Percentiles rank a stretch among this genome's conserved stretches.
Conservation (phyloP, 2,888 invertebrate species). For the Drosophila ezoana region DNA sequence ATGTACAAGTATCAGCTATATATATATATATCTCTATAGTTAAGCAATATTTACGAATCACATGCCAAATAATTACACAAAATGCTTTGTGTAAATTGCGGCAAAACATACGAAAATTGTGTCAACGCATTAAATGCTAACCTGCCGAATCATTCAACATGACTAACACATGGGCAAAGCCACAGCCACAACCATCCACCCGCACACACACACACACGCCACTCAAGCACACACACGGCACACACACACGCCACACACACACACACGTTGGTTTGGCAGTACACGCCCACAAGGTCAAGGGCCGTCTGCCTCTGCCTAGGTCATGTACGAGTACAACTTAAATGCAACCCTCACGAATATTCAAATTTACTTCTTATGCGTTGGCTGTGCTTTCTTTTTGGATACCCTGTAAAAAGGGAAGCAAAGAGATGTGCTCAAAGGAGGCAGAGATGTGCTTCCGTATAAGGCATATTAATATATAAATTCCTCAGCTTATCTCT, state of each 20-base stretch:
- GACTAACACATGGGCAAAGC: conserved; percentile 16
- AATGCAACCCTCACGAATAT: conserved; percentile 50
- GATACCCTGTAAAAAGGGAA: conserved; percentile 33
- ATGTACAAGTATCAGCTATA: conserved; percentile 39
- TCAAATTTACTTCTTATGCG: conserved; percentile 43
- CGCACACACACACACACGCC: conserved; percentile 14
- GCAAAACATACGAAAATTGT: conserved; percentile 18
- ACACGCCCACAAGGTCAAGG: conserved; percentile 71
- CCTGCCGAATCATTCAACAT: conserved; percentile 49
- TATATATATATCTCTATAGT: conserved; percentile 9
- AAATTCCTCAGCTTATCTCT: too few species aligned
- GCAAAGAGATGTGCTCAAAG: neutral
- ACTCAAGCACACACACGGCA: conserved; percentile 5
- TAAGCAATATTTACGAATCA: conserved; percentile 40
- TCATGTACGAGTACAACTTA: conserved; percentile 59
- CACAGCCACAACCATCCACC: conserved; percentile 7
- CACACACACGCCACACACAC: conserved; percentile 1
- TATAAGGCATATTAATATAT: too few species aligned
- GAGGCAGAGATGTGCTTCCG: neutral
- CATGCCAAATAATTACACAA: conserved; percentile 34
- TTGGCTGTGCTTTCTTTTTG: neutral
- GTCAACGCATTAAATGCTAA: conserved; percentile 34
- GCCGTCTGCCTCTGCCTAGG: conserved; percentile 69
- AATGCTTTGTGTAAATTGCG: conserved; percentile 15
- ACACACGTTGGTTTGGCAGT: conserved; percentile 4